Conservation (phyloP, 2,797 vertebrate species). For the Sparus aurata region DNA sequence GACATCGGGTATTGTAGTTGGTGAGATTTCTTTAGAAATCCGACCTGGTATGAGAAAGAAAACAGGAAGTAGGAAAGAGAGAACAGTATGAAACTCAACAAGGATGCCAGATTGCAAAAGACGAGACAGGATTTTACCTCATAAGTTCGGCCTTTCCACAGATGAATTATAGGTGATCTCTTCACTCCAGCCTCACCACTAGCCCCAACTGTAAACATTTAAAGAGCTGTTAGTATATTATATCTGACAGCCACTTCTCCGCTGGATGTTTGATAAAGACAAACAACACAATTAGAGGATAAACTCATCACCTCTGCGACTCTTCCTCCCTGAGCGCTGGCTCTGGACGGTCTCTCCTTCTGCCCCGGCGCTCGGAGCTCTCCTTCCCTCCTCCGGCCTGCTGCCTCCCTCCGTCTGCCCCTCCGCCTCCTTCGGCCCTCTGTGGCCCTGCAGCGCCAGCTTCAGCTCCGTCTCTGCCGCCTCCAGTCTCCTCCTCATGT, state of each 20-base stretch:
- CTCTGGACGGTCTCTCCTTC: constrained; percentile 16
- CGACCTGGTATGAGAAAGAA: background rate
- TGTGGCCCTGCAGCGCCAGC: constrained; percentile 54
- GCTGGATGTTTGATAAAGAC: background rate
- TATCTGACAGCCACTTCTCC: background rate
- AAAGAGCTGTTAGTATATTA: background rate
- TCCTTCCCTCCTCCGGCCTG: constrained; percentile 13
- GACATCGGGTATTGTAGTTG: background rate
- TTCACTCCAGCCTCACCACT: constrained; percentile 51
- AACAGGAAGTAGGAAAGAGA: background rate
- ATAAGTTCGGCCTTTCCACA: constrained; percentile 72
- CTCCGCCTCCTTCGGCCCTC: constrained; percentile 33
- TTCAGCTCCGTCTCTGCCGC: constrained; percentile 67
- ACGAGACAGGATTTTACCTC: constrained; percentile 57
- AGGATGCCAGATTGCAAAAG: background rate
- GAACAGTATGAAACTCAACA: background rate
- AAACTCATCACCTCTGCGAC: constrained; percentile 55
- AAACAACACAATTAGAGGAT: background rate
- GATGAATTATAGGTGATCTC: constrained; percentile 71
- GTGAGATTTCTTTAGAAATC: background rate
- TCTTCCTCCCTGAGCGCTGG: constrained; percentile 48
- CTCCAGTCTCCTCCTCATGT: constrained; percentile 72
- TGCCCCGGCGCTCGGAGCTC: background rate
- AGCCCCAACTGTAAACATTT: constrained; percentile 24
- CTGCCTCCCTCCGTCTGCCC: constrained; percentile 21